phyloP scores from a whole-genome alignment of 2,797 vertebrate genomes.

The Brachyalestes nurse region DNA sequence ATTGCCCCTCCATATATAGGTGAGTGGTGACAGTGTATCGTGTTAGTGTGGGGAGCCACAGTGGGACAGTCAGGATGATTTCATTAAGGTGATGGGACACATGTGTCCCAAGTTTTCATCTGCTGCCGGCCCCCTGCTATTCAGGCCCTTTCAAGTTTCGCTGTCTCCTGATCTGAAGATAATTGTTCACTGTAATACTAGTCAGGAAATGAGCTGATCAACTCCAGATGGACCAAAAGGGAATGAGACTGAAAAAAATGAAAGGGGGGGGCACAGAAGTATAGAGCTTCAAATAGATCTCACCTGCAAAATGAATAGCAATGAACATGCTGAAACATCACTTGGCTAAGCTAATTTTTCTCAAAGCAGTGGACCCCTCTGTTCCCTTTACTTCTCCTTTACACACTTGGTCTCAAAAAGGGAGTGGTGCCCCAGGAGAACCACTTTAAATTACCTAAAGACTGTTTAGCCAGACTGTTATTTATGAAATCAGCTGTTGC shows the following conservation, averaged over 20 bases:
- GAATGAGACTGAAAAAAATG: conserved; percentile 1
- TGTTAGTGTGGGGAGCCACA: conserved; percentile 44
- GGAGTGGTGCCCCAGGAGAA: too few species aligned
- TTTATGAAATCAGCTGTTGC: too few species aligned
- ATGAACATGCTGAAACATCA: conserved; percentile 7
- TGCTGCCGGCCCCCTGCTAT: conserved; percentile 74
- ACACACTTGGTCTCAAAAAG: too few species aligned
- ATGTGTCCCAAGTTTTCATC: conserved; percentile 82
- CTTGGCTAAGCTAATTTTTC: neutral
- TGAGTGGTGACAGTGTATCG: conserved; percentile 46
- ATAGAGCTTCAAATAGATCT: conserved; percentile 12
- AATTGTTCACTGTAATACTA: conserved; percentile 89
- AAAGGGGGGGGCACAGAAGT: neutral
- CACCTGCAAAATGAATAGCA: conserved; percentile 29
- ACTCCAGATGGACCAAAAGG: conserved; percentile 86
- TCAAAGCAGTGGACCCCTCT: neutral
- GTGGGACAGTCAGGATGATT: conserved; percentile 81
- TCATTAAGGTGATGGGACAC: conserved; percentile 84
- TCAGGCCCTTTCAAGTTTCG: conserved; percentile 85
- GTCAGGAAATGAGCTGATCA: conserved; percentile 90
- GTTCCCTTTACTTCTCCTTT: neutral
- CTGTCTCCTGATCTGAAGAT: conserved; percentile 91
- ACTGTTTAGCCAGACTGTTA: too few species aligned
- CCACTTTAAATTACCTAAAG: too few species aligned
- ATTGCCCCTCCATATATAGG: conserved; percentile 14